Conservation (phyloP, 1,140 invertebrate genomes). For the Ladona fulva region DNA sequence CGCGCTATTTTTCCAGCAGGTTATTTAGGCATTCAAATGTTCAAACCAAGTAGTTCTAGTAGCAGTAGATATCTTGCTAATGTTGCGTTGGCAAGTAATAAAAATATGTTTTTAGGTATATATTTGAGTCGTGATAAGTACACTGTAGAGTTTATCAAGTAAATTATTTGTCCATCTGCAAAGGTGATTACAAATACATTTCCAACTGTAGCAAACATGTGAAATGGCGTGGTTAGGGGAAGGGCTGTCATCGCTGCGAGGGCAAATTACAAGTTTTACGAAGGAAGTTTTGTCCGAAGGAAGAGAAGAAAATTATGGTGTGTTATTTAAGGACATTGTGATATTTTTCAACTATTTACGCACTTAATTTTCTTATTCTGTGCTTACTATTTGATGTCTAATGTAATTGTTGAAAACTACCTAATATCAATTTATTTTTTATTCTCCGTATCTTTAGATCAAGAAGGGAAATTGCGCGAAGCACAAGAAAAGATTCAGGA, state of each 20-base stretch:
- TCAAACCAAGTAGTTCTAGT: background rate
- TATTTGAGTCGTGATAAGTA: too few species aligned
- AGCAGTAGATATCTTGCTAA: background rate
- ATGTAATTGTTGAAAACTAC: background rate
- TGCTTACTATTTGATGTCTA: background rate
- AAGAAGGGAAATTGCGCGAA: constrained; percentile 29
- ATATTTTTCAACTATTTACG: constrained; percentile 16
- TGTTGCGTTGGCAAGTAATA: background rate
- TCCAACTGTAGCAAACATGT: background rate
- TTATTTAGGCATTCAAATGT: background rate
- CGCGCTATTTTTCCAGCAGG: background rate
- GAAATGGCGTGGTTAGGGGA: constrained; percentile 68
- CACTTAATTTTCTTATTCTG: background rate
- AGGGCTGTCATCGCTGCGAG: constrained; percentile 57
- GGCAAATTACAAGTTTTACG: constrained; percentile 64
- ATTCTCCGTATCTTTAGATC: background rate
- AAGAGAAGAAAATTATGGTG: constrained; percentile 44
- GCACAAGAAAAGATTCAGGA: constrained; percentile 27
- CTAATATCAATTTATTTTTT: background rate
- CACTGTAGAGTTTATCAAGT: too few species aligned
- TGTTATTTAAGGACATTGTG: constrained; percentile 24
- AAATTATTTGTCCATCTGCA: too few species aligned
- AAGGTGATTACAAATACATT: background rate
- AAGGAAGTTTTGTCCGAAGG: constrained; percentile 58
- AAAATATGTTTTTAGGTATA: too few species aligned